These are phyloP conservation scores for Paragorgia papillata DNA, from an alignment of 92 coral and sea anemone species.

Conservation along the genomic window DNA sequence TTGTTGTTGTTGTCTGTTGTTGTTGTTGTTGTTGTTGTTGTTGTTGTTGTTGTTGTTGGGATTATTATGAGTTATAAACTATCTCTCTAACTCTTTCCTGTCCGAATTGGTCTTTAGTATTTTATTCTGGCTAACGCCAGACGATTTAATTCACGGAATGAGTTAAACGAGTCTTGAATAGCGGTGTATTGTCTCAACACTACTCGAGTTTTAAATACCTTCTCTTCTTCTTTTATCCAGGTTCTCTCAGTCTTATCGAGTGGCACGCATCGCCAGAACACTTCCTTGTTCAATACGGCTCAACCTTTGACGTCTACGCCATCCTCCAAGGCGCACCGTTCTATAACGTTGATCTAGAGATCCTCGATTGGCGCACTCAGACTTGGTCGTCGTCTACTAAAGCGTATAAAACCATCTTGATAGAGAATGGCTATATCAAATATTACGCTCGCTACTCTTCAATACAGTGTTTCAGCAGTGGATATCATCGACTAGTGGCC, in stretches of 20 bases:
- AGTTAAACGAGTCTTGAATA: too few relatives aligned
- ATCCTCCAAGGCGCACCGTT: neutral
- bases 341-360: neutral
- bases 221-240: neutral
- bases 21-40: too few relatives aligned
- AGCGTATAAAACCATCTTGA: neutral
- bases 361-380: neutral
- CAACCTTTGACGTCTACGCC: neutral
- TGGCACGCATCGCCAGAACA: neutral
- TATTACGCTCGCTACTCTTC: neutral
- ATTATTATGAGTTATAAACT: too few relatives aligned
- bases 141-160: too few relatives aligned
- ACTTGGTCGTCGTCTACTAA: neutral
- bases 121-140: too few relatives aligned
- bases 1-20: too few relatives aligned
- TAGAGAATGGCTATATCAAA: neutral
- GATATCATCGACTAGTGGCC: neutral
- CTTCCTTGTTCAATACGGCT: constrained; percentile 1
- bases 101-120: too few relatives aligned
- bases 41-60: too few relatives aligned
- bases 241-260: neutral
- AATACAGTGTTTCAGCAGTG: neutral
- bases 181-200: too few relatives aligned
- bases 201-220: too few relatives aligned
- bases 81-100: too few relatives aligned